phyloP scores from a whole-genome alignment of 2,113 vertebrate species.

The Xiphophorus hellerii region DNA sequence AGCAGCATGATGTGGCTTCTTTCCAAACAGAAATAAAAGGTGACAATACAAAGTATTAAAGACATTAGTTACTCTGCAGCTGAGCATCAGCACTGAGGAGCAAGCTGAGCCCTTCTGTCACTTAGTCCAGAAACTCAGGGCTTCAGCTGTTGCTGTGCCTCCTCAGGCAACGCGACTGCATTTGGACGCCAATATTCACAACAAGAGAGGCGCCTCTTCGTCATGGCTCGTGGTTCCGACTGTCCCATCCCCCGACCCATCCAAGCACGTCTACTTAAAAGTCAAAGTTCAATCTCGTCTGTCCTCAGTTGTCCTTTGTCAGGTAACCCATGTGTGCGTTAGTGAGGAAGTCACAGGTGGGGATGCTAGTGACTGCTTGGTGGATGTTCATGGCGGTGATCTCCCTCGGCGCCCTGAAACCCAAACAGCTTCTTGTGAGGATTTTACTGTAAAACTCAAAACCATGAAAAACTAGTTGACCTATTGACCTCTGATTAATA shows the following conservation, averaged over 20 bases:
- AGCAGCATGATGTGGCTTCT: constrained; percentile 16
- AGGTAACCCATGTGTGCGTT: constrained; percentile 91
- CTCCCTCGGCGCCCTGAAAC: constrained; percentile 89
- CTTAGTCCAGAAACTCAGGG: constrained; percentile 44
- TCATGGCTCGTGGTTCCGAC: background rate
- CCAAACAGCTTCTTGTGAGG: background rate
- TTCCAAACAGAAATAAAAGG: constrained; percentile 23
- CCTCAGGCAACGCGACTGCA: constrained; percentile 28
- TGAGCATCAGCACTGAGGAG: background rate
- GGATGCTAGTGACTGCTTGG: constrained; percentile 91
- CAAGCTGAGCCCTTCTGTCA: constrained; percentile 50
- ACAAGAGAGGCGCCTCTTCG: background rate
- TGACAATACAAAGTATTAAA: constrained; percentile 30
- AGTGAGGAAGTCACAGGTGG: constrained; percentile 96
- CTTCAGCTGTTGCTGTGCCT: constrained; percentile 27
- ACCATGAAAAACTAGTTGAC: background rate
- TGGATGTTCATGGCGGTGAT: constrained; percentile 94
- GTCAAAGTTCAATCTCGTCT: background rate
- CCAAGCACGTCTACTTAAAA: background rate
- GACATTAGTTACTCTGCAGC: constrained; percentile 42
- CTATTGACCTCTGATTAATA: background rate
- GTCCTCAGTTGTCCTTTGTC: constrained; percentile 70
- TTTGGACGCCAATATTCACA: constrained; percentile 13
- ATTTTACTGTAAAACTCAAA: background rate
- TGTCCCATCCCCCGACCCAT: constrained; percentile 3